Percentiles rank a stretch among this genome's conserved stretches.
phyloP scores from a whole-genome alignment of 2,797 vertebrate genomes.

The Aldrovandia affinis region DNA sequence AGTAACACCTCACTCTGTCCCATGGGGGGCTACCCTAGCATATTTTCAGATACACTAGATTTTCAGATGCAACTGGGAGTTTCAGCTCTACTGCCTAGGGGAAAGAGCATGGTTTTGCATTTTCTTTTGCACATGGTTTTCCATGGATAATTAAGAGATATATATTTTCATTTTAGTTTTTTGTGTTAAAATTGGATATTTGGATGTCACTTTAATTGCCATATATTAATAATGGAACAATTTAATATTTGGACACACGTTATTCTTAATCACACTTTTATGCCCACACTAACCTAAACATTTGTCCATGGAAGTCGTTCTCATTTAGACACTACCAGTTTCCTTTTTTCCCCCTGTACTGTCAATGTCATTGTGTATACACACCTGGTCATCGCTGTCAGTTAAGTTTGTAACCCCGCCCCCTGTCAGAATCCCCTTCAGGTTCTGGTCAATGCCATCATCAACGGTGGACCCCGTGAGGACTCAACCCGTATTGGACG shows the following conservation, averaged over 20 bases:
- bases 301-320: not conserved
- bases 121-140: too few relatives aligned
- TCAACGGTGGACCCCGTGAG: conserved; percentile 93
- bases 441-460: conserved; percentile 93
- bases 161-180: too few relatives aligned
- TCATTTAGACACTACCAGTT: not conserved
- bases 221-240: not conserved
- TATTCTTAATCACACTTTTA: not conserved
- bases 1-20: too few relatives aligned
- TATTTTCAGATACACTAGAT: too few relatives aligned
- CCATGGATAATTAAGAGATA: too few relatives aligned
- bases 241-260: too few relatives aligned
- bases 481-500: conserved; percentile 93
- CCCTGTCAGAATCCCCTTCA: conserved; percentile 85
- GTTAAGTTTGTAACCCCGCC: not conserved
- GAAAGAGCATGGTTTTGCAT: too few relatives aligned
- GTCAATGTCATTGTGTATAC: not conserved
- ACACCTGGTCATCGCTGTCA: not conserved
- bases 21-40: too few relatives aligned
- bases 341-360: not conserved
- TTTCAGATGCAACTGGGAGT: too few relatives aligned
- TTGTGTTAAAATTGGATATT: not conserved
- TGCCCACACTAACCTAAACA: not conserved
- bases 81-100: too few relatives aligned
- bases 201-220: not conserved